Evolutionary conservation across 2,888 invertebrate species (phyloP), one percentile per base, ranked within the genome.

Genomic region (Trachelus stipa): DNA sequence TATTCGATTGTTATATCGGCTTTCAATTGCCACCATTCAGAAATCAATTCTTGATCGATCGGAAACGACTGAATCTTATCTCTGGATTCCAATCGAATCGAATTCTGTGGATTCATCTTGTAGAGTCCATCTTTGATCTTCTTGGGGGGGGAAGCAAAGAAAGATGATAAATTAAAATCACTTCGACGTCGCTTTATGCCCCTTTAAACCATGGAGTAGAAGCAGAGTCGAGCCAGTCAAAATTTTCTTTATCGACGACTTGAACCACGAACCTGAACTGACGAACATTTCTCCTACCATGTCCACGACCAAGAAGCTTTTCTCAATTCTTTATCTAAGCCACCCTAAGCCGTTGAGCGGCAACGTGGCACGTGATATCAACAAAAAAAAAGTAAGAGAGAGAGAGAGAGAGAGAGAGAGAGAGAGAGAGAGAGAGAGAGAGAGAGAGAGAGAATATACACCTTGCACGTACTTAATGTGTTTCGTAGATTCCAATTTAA

Each of bases 281-380:
- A 56, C 56, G 23, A 56, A 56, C 6, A 56, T 56, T 56, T 56
- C 56, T 56, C 23, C 56, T 56, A 23, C 2, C 6, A 56, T 23
- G 56, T 15, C 9, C 23, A 56, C 23, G 23, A 56, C 9, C 56
- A 23, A 23, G 9, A 56, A 56, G 76, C 76, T 75, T 76, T 80
- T 78, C 35, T 68, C 31, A 31, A 30, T 73, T 74, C 79, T 83
- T 84, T 81, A 81, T 84, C 81, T 82, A 84, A 86, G 90, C 90
- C 89, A 90, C 90, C 89, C 88, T 90, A 87, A 87, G 89, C 88
- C 89, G 85, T 80, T 81, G 81, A 79, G 76, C 82, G 89, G 90
- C 85, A 88, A 89, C 83, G 90, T 90, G 91, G 90, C 90, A 90
- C 88, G 90, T 91, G 90, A 91, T 90, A 90, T 86, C 84, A 86